These are phyloP conservation scores for Mellilla xanthometata DNA, from an alignment of 2,888 invertebrate genomes.

Conservation along the genomic window DNA sequence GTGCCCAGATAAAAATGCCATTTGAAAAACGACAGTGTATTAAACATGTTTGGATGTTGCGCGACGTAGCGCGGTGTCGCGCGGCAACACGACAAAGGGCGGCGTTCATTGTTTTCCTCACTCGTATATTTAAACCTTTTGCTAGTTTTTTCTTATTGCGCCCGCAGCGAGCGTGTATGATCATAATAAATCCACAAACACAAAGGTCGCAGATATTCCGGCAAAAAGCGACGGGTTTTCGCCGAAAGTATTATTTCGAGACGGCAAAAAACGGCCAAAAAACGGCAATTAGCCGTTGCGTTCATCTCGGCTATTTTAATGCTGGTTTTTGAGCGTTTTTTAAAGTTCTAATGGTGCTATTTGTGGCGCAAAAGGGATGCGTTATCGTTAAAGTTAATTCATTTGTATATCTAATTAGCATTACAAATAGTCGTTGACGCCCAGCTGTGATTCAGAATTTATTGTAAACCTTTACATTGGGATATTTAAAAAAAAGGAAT, in stretches of 20 bases:
- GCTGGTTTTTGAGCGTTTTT: constrained; percentile 31
- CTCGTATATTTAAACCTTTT: constrained; percentile 38
- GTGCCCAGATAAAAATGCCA: too few relatives aligned
- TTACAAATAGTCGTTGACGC: constrained; percentile 4
- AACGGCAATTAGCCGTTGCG: constrained; percentile 49
- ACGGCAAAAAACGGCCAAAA: constrained; percentile 38
- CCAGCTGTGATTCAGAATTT: too few relatives aligned
- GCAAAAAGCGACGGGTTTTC: constrained; percentile 46
- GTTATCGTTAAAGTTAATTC: constrained; percentile 15
- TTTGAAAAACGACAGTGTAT: too few relatives aligned
- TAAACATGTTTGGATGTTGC: too few relatives aligned
- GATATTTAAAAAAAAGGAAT: too few relatives aligned
- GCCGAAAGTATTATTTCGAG: constrained; percentile 43
- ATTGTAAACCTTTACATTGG: too few relatives aligned
- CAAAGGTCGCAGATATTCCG: constrained; percentile 46
- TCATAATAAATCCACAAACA: constrained; percentile 52
- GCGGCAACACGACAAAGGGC: neutral
- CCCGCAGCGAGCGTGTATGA: constrained; percentile 37
- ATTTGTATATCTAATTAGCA: constrained; percentile 15
- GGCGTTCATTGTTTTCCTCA: constrained; percentile 19
- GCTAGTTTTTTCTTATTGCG: constrained; percentile 47
- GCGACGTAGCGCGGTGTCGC: too few relatives aligned
- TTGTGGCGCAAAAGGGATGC: constrained; percentile 3
- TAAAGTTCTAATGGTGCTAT: constrained; percentile 15
- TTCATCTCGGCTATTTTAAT: constrained; percentile 37